Conservation (phyloP, 2,888 invertebrate genomes). For the Steinernema scapterisci region DNA sequence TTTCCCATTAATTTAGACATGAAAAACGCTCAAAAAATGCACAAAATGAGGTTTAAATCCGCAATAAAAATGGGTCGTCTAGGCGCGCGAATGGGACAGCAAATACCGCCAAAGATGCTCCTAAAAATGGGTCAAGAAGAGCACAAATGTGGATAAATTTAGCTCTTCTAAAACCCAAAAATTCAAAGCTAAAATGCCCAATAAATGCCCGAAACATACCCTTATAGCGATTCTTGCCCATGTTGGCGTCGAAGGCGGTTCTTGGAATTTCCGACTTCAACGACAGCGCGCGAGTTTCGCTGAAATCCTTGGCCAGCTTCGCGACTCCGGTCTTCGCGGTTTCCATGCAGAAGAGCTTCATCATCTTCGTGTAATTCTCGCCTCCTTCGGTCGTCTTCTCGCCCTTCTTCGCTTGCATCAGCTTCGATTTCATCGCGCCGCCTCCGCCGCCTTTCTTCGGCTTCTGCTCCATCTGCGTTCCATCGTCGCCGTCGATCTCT, state of each 20-base stretch:
- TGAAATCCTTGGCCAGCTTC: slow-evolving; percentile 40
- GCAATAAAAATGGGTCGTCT: too few species aligned
- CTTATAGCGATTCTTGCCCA: slow-evolving; percentile 50
- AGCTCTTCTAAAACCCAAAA: background rate
- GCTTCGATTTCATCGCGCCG: background rate
- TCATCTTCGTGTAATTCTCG: background rate
- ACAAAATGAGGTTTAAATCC: too few species aligned
- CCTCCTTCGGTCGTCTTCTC: background rate
- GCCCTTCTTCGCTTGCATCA: background rate
- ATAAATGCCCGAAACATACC: slow-evolving; percentile 29
- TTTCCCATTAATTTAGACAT: too few species aligned
- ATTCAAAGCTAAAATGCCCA: background rate
- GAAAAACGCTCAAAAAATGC: too few species aligned
- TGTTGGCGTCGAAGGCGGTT: slow-evolving; percentile 42
- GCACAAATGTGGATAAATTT: too few species aligned
- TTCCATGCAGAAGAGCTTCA: slow-evolving; percentile 35
- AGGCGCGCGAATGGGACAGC: too few species aligned
- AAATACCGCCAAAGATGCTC: too few species aligned
- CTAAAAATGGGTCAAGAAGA: too few species aligned
- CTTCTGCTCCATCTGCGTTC: slow-evolving; percentile 34
- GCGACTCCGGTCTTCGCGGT: slow-evolving; percentile 35
- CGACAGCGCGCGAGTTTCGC: slow-evolving; percentile 29
- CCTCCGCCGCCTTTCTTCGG: background rate
- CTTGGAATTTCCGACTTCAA: slow-evolving; percentile 38
- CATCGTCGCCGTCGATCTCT: slow-evolving; percentile 22